Conservation (phyloP, 2,888 invertebrate species). For the Agrilus mali region DNA sequence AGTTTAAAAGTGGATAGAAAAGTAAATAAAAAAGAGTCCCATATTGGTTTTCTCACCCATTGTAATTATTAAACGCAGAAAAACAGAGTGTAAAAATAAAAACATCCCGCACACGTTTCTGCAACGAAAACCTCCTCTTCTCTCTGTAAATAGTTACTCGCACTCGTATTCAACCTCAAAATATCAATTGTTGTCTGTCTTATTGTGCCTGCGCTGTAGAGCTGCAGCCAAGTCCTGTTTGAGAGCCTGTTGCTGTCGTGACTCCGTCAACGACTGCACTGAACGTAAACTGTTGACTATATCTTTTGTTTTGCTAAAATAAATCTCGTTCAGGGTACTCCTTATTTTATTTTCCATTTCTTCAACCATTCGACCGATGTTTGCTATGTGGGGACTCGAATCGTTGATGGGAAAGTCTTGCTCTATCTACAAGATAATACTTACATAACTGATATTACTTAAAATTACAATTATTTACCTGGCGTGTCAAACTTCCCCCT, state of each 20-base stretch:
- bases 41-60: too few relatives aligned
- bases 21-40: too few relatives aligned
- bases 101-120: too few relatives aligned
- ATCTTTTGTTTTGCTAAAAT: constrained; percentile 98
- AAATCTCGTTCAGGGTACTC: constrained; percentile 95
- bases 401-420: constrained; percentile 85
- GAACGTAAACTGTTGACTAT: constrained; percentile 79
- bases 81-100: too few relatives aligned
- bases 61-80: too few relatives aligned
- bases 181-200: constrained; percentile 36
- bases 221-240: constrained; percentile 78
- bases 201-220: constrained; percentile 69
- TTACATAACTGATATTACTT: neutral
- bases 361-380: constrained; percentile 97
- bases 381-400: constrained; percentile 92
- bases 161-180: neutral
- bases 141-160: too few relatives aligned
- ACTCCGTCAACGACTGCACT: constrained; percentile 74
- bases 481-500: constrained; percentile 94
- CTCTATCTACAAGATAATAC: constrained; percentile 54
- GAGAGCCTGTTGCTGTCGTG: constrained; percentile 69
- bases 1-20: too few relatives aligned
- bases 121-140: too few relatives aligned
- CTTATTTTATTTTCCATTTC: constrained; percentile 99
- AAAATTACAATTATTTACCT: constrained; percentile 41